Evolutionary conservation across 2,888 invertebrate species (phyloP), one percentile per base, ranked within the genome.

Genomic region (Orgyia antiqua): DNA sequence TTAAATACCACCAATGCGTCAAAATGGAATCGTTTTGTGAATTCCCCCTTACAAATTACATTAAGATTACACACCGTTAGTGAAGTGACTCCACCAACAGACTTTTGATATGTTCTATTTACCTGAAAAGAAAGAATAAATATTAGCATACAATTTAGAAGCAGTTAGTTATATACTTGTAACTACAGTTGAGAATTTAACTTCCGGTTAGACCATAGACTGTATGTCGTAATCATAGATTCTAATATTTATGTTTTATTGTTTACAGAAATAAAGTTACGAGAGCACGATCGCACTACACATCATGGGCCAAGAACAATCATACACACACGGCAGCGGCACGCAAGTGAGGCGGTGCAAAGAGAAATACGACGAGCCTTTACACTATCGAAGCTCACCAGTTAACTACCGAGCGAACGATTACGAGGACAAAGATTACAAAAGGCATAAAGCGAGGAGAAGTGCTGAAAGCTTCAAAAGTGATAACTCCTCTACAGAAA

Each of bases 221-320:
- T n/a, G n/a, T n/a, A n/a, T n/a, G n/a, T n/a, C n/a, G n/a, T n/a
- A n/a, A n/a, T n/a, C n/a, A n/a, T n/a, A n/a, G n/a, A n/a, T n/a
- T n/a, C n/a, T n/a, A n/a, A n/a, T n/a, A n/a, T n/a, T n/a, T n/a
- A 8, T 10, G 48, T 45, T 53, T 36, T 35, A 40, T 12, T 41
- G n/a, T 25, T 77, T 80, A 17, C 83, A 84, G 84, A 62, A 68
- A 68, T 51, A 63, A 57, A 51, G 46, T 48, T 42, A 42, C 52
- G 56, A 55, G 57, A 57, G 66, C 66, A 68, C 68, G 45, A 42
- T 37, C 67, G 67, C 71, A 55, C 68, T 29, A 45, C 47, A 31
- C 68, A 77, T 45, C 66, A 84, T 86, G 86, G 86, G 84, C 53
- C 86, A 84, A 58, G 82, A 84, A 42, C 84, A 84, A 53, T 86